Conservation (phyloP, 2,113 vertebrate genomes). For the Oophaga pumilio region DNA sequence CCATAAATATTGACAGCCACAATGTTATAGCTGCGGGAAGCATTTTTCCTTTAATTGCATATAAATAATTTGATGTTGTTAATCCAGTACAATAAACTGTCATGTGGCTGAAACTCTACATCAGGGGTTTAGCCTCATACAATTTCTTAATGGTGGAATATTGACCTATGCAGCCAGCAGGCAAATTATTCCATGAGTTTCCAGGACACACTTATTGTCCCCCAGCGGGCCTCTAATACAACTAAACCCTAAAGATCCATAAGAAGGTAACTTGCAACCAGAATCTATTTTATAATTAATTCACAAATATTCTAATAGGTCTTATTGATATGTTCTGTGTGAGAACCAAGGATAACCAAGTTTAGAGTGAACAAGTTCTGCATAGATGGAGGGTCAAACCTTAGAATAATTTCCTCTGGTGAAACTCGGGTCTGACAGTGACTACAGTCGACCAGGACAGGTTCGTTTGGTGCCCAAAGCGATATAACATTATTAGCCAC, state of each 20-base stretch:
- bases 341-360: no score
- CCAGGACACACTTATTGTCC: background rate
- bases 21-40: conserved; percentile 26
- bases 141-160: conserved; percentile 43
- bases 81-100: conserved; percentile 44
- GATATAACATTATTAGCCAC: no score
- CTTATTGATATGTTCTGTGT: no score
- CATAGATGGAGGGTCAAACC: no score
- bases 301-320: no score
- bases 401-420: no score
- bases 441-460: no score
- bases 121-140: conserved; percentile 14
- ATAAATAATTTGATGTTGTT: conserved; percentile 53
- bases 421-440: no score
- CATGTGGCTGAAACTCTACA: conserved; percentile 22
- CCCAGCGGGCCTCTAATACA: background rate
- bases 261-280: no score
- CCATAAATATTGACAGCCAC: conserved; percentile 50
- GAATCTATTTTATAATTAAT: no score
- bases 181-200: conserved; percentile 6
- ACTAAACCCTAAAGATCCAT: background rate
- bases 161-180: background rate
- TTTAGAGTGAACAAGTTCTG: no score
- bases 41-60: conserved; percentile 53
- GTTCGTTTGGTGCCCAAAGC: no score